Evolutionary conservation across 30 jellyfish, hydroid and myxozoan genomes (phyloP).

Genomic region (Chironex yamaguchii): DNA sequence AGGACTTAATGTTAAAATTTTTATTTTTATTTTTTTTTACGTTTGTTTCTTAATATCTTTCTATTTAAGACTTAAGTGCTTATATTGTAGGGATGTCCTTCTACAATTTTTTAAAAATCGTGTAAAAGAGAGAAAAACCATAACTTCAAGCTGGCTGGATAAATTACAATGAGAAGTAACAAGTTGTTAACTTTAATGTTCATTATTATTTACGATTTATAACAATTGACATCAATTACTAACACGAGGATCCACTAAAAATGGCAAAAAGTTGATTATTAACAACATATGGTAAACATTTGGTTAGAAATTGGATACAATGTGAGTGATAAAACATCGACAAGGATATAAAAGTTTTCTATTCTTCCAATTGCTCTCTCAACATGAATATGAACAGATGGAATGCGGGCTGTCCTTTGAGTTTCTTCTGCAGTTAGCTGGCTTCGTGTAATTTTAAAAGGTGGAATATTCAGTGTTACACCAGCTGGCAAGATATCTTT

Average conservation of each 20-base stretch:
- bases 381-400: slow-evolving; percentile 34
- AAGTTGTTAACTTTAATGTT: too few species aligned
- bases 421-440: slow-evolving; percentile 46
- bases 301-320: neutral
- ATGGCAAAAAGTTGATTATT: neutral
- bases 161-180: too few species aligned
- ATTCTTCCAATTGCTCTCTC: slow-evolving; percentile 45
- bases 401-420: slow-evolving; percentile 38
- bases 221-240: too few species aligned
- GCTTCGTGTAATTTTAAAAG: slow-evolving; percentile 16
- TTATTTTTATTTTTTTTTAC: too few species aligned
- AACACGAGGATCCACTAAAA: neutral
- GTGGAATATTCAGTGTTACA: slow-evolving; percentile 54
- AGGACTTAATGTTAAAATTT: too few species aligned
- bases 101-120: too few species aligned
- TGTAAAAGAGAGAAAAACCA: too few species aligned
- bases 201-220: too few species aligned
- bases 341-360: slow-evolving; percentile 8
- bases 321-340: slow-evolving; percentile 13
- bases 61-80: too few species aligned
- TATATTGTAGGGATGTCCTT: too few species aligned
- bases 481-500: slow-evolving; percentile 34
- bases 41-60: too few species aligned
- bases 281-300: neutral
- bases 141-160: too few species aligned